Conservation (phyloP, 1,140 invertebrate species). For the Drosophila pachea region DNA sequence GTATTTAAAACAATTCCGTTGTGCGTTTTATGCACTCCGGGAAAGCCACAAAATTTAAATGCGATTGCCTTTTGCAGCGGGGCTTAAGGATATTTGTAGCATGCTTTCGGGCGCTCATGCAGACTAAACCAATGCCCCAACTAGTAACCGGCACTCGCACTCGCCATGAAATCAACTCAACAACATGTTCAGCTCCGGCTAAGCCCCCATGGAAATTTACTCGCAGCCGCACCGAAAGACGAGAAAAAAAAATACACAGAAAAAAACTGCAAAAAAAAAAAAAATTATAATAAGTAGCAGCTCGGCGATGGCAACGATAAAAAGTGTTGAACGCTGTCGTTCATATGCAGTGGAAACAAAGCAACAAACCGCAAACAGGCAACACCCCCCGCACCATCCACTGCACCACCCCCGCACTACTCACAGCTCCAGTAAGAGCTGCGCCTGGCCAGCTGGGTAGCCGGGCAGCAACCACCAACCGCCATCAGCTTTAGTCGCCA, state of each 20-base stretch:
- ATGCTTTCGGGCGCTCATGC: conserved; percentile 39
- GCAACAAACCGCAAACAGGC: conserved; percentile 61
- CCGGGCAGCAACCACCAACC: conserved; percentile 21
- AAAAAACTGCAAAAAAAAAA: neutral
- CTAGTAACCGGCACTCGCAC: conserved; percentile 34
- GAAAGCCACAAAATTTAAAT: conserved; percentile 26
- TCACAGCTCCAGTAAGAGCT: too few relatives aligned
- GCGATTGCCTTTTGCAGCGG: conserved; percentile 18
- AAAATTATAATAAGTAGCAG: conserved; percentile 68
- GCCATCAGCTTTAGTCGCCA: conserved; percentile 39
- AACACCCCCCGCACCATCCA: conserved; percentile 4
- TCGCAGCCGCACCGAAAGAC: conserved; percentile 24
- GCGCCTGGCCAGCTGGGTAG: neutral
- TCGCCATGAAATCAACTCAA: conserved; percentile 59
- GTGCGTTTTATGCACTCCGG: conserved; percentile 5
- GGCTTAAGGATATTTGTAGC: conserved; percentile 26
- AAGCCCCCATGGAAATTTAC: conserved; percentile 70
- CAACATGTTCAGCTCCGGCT: conserved; percentile 38
- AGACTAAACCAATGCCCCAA: conserved; percentile 41
- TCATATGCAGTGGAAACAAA: conserved; percentile 68
- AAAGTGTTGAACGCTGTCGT: conserved; percentile 72
- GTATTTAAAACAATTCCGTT: conserved; percentile 6
- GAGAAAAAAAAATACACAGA: conserved; percentile 10
- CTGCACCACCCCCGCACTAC: neutral
- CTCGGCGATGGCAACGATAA: conserved; percentile 56